Evolutionary conservation across 2,113 vertebrate genomes (phyloP).

Genomic region (Albula goreensis): DNA sequence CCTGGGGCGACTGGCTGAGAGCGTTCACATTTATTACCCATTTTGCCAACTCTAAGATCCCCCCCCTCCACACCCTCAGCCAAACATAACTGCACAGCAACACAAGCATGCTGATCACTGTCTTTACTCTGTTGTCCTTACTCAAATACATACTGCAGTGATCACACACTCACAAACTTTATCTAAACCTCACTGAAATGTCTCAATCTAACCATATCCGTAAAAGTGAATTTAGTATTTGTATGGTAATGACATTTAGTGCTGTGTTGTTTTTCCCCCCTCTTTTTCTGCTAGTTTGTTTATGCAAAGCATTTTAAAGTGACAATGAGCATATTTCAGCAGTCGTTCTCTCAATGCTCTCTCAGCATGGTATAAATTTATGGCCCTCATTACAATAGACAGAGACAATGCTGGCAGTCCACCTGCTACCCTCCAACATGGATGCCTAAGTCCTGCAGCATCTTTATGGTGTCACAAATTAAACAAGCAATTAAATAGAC

Average conservation of each 20-base stretch:
- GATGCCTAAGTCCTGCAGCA: constrained; percentile 33
- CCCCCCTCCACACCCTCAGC: background rate
- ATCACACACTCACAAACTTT: background rate
- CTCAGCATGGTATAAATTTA: constrained; percentile 59
- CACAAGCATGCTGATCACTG: background rate
- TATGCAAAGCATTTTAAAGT: background rate
- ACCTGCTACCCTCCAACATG: constrained; percentile 58
- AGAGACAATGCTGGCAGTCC: constrained; percentile 59
- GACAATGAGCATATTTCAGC: background rate
- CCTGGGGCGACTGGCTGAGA: background rate
- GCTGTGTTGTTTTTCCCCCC: background rate
- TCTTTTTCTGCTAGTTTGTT: background rate
- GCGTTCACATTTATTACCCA: background rate
- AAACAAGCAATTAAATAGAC: constrained; percentile 59
- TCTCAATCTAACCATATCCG: background rate
- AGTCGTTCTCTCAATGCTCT: background rate
- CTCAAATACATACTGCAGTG: background rate
- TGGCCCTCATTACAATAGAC: constrained; percentile 63
- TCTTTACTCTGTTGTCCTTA: background rate
- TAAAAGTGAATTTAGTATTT: background rate
- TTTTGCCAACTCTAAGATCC: background rate
- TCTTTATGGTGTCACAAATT: constrained; percentile 68
- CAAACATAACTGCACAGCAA: background rate
- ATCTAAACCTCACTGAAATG: background rate
- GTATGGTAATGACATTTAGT: background rate